These are phyloP conservation scores for Platycheirus albimanus DNA, from an alignment of 2,888 invertebrate species.

Conservation along the genomic window DNA sequence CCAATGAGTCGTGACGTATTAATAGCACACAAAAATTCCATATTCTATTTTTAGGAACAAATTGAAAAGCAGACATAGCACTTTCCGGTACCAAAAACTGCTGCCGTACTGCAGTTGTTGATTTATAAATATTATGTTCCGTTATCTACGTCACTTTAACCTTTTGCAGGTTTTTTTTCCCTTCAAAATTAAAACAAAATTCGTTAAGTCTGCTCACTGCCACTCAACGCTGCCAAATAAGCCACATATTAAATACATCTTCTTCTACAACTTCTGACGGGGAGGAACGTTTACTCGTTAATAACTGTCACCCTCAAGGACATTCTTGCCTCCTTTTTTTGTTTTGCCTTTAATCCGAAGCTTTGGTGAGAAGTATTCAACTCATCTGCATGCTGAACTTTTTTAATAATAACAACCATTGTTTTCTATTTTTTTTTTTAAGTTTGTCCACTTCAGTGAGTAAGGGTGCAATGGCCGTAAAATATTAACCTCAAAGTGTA, in stretches of 20 bases:
- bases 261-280: not conserved
- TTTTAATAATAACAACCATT: constrained; percentile 65
- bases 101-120: too few species aligned
- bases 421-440: constrained; percentile 23
- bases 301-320: constrained; percentile 55
- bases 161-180: constrained; percentile 5
- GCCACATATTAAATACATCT: constrained; percentile 56
- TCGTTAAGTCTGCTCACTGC: constrained; percentile 56
- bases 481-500: constrained; percentile 10
- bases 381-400: constrained; percentile 68
- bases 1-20: too few species aligned
- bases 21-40: too few species aligned
- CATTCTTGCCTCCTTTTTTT: constrained; percentile 24
- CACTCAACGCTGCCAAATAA: constrained; percentile 58
- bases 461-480: constrained; percentile 43
- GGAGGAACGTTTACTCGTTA: constrained; percentile 21
- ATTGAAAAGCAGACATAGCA: too few species aligned
- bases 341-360: too few species aligned
- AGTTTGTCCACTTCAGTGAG: constrained; percentile 12
- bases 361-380: constrained; percentile 11
- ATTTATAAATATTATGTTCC: not conserved
- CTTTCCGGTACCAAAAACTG: too few species aligned
- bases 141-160: not conserved
- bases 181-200: constrained; percentile 42
- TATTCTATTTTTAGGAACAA: too few species aligned